Evolutionary conservation across 2,888 invertebrate genomes (phyloP).

Genomic region (Melikaiella ostensackeni): DNA sequence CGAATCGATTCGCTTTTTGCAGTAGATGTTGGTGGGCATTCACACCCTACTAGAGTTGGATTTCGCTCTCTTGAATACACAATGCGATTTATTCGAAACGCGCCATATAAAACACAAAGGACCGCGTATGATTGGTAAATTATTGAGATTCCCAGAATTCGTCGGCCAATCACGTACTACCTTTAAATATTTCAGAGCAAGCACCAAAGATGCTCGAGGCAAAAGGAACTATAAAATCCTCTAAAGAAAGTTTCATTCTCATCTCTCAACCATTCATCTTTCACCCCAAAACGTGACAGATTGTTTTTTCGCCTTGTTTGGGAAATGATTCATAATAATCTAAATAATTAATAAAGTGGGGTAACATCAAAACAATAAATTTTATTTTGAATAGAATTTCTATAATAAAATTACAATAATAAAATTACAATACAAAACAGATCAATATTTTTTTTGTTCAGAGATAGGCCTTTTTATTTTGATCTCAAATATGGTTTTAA

Average conservation of each 20-base stretch:
- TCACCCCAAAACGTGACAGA: not conserved
- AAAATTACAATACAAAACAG: too few species aligned
- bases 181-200: constrained; percentile 74
- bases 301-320: not conserved
- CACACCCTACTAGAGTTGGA: constrained; percentile 70
- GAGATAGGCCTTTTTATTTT: constrained; percentile 16
- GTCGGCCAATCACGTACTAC: constrained; percentile 75
- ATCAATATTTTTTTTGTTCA: constrained; percentile 41
- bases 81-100: constrained; percentile 75
- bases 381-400: constrained; percentile 64
- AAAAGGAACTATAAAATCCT: constrained; percentile 37
- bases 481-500: not conserved
- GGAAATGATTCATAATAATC: not conserved
- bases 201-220: constrained; percentile 44
- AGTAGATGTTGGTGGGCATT: constrained; percentile 59
- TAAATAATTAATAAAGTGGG: not conserved
- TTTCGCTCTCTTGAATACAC: constrained; percentile 75
- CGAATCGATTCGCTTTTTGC: constrained; percentile 59
- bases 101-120: constrained; percentile 72
- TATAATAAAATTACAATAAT: constrained; percentile 67
- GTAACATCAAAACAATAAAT: constrained; percentile 71
- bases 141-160: constrained; percentile 73
- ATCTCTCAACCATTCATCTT: constrained; percentile 44
- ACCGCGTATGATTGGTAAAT: constrained; percentile 76
- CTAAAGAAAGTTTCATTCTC: constrained; percentile 48